Conservation (phyloP, 2,113 vertebrate species). For the Peromyscus leucopus region DNA sequence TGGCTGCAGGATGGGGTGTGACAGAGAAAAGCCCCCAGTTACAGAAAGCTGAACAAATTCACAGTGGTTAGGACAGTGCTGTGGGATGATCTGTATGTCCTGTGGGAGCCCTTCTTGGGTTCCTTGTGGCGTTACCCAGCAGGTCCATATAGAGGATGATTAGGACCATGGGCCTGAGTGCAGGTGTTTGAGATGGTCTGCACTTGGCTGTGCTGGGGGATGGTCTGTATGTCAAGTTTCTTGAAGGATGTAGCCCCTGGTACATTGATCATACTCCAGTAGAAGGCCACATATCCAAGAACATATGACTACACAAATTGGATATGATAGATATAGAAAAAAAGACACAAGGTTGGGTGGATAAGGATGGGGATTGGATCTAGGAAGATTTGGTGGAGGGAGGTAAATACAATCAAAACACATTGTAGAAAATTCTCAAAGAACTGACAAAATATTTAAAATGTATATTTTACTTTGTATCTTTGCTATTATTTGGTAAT, state of each 20-base stretch:
- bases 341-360: neutral
- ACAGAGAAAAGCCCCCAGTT: too few species aligned
- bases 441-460: neutral
- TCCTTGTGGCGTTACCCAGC: too few species aligned
- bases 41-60: too few species aligned
- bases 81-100: too few species aligned
- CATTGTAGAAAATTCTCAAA: neutral
- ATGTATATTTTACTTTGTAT: neutral
- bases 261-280: neutral
- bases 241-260: neutral
- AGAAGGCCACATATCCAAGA: neutral
- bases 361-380: neutral
- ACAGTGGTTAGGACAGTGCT: neutral
- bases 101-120: too few species aligned
- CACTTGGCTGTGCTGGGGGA: too few species aligned
- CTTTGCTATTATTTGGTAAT: neutral
- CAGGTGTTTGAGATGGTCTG: too few species aligned
- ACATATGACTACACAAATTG: neutral
- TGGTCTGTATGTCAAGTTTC: too few species aligned
- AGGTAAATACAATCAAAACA: neutral
- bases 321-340: neutral
- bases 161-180: too few species aligned
- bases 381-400: neutral
- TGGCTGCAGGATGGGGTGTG: too few species aligned
- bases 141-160: too few species aligned